Evolutionary conservation across 2,888 invertebrate genomes (phyloP).

Genomic region (Agriopis leucophaearia): DNA sequence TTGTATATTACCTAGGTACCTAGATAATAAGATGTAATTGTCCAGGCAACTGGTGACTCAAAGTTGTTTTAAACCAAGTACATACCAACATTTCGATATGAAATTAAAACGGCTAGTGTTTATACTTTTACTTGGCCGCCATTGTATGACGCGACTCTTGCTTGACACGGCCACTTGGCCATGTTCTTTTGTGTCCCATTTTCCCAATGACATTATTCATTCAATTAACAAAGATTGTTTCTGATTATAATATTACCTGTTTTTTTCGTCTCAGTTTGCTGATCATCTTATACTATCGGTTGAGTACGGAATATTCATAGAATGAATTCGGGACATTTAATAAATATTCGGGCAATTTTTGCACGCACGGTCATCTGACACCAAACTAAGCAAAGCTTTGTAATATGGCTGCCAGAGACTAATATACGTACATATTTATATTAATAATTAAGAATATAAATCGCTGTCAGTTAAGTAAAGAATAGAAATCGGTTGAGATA

Average conservation of each 20-base stretch:
- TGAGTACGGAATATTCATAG: no score
- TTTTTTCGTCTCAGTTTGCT: background rate
- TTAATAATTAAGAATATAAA: no score
- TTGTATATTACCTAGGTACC: background rate
- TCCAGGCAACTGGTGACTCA: background rate
- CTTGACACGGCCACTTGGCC: slow-evolving; percentile 50
- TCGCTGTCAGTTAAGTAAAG: no score
- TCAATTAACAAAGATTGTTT: slow-evolving; percentile 48
- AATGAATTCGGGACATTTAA: no score
- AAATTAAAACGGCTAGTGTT: slow-evolving; percentile 25
- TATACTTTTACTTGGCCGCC: slow-evolving; percentile 37
- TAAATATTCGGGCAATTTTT: no score
- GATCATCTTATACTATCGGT: no score
- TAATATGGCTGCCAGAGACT: no score
- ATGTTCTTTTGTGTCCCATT: slow-evolving; percentile 57
- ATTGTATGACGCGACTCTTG: slow-evolving; percentile 42
- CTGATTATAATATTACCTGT: slow-evolving; percentile 1
- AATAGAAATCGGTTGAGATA: no score
- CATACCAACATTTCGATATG: slow-evolving; percentile 5
- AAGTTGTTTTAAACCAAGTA: slow-evolving; percentile 12
- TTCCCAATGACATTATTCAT: slow-evolving; percentile 59
- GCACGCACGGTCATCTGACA: no score
- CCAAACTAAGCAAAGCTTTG: no score
- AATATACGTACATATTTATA: no score
- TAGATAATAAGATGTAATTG: no score